Evolutionary conservation across 1,140 invertebrate species (phyloP).

Genomic region (Drosophila insularis): DNA sequence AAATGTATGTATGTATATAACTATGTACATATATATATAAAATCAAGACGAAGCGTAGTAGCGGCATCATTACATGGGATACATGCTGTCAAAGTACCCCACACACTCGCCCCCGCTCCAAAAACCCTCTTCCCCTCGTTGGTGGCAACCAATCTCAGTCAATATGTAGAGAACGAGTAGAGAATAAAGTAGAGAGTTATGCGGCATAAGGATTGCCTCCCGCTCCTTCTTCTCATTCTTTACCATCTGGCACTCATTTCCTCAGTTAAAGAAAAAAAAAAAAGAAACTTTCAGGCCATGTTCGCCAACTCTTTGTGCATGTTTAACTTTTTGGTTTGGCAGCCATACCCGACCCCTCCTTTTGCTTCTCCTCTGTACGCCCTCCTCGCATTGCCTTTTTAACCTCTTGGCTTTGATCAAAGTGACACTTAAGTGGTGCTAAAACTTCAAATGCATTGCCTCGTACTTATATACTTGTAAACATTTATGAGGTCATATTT

Average conservation of each 20-base stretch:
- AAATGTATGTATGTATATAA: background rate
- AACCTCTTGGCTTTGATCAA: constrained; percentile 33
- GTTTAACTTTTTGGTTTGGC: constrained; percentile 56
- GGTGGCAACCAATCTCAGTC: constrained; percentile 39
- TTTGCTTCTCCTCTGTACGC: no score
- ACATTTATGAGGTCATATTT: constrained; percentile 22
- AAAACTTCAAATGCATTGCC: constrained; percentile 46
- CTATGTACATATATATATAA: background rate
- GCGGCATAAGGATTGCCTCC: constrained; percentile 46
- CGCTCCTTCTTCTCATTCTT: constrained; percentile 17
- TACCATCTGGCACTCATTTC: constrained; percentile 34
- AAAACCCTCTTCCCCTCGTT: background rate
- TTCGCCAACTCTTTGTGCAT: constrained; percentile 63
- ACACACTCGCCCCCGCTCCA: background rate
- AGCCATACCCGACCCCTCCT: background rate
- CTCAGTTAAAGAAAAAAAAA: constrained; percentile 36
- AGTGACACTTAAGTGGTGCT: constrained; percentile 51
- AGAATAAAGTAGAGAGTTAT: constrained; percentile 53
- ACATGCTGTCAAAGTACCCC: constrained; percentile 57
- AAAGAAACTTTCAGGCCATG: constrained; percentile 48
- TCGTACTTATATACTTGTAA: constrained; percentile 10
- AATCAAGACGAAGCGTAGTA: constrained; percentile 30
- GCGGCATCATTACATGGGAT: constrained; percentile 65
- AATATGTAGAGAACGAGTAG: constrained; percentile 50
- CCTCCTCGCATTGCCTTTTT: background rate